Conservation (phyloP, 2,888 invertebrate species). For the Plagodis pulveraria region DNA sequence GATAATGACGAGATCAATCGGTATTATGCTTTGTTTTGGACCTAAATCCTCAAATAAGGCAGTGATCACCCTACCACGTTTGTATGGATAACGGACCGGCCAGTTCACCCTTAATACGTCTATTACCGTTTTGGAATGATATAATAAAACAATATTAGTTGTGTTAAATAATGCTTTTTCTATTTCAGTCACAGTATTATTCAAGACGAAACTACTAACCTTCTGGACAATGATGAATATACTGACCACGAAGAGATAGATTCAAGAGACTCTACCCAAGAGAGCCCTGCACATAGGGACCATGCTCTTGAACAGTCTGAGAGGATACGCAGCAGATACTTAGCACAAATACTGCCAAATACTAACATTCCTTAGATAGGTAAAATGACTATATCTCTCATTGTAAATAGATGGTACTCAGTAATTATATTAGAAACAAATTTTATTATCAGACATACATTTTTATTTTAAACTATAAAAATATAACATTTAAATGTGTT, state of each 20-base stretch:
- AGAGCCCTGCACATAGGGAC: slow-evolving; percentile 48
- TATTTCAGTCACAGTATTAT: slow-evolving; percentile 43
- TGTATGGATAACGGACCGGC: too few species aligned
- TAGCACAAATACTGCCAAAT: slow-evolving; percentile 76
- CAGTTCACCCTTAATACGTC: too few species aligned
- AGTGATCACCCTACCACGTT: too few species aligned
- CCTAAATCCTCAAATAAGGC: too few species aligned
- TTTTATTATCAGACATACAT: slow-evolving; percentile 28
- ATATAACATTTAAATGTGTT: slow-evolving; percentile 15
- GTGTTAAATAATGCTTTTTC: not conserved
- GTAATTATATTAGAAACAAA: slow-evolving; percentile 32
- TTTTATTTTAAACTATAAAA: slow-evolving; percentile 31
- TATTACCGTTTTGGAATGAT: too few species aligned
- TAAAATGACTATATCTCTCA: slow-evolving; percentile 48
- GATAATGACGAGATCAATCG: too few species aligned
- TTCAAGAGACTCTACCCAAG: slow-evolving; percentile 46
- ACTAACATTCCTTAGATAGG: slow-evolving; percentile 67
- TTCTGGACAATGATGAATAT: slow-evolving; percentile 67
- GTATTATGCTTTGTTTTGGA: too few species aligned
- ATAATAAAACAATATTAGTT: not conserved
- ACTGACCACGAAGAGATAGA: slow-evolving; percentile 70
- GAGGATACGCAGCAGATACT: slow-evolving; percentile 77
- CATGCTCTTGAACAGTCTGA: slow-evolving; percentile 66
- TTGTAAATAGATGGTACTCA: slow-evolving; percentile 38
- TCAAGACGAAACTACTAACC: slow-evolving; percentile 68